Evolutionary conservation across 2,797 vertebrate genomes (phyloP), one percentile per base, ranked within the genome.

Genomic region (Sciurus carolinensis): DNA sequence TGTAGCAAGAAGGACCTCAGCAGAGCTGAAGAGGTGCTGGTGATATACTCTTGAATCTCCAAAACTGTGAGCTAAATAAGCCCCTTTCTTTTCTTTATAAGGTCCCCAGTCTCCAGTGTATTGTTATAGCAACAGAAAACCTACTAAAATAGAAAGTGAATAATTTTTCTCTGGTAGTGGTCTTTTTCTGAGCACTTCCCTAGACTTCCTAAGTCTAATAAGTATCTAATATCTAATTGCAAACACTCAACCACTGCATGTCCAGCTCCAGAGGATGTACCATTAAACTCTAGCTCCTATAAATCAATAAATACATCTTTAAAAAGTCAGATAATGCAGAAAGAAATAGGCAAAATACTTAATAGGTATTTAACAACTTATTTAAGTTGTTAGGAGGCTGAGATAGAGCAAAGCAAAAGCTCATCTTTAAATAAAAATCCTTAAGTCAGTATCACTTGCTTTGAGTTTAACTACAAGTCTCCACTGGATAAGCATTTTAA

Each of bases 341-440:
- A 90, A 72, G 57, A 87, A 92, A 66, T 52, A 13, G n/a, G 22
- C 33, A 90, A 33, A 85, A 64, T 15, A 88, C 42, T 47, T 88
- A 44, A 47, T 5, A 88, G 18, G 44, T 3, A 52, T 4, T n/a
- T 85, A 50, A 86, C 14, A 52, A 50, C 52, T 36, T 36, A 36
- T 36, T 36, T 36, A 36, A 36, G 36, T 36, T 36, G 36, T 36
- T 36, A 86, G 81, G 11, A 69, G 7, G 5, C 15, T 22, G 3
- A 89, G 69, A 64, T 67, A 54, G 10, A 81, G 12, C 50, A 96
- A 47, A 73, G 54, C 26, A 39, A 83, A 64, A 50, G 18, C 2
- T 67, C 50, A 64, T 50, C 50, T n/a, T 75, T 86, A 64, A 80
- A 72, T 69, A 54, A 82, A 96, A 77, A 73, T 69, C 33, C 36